Base-by-base conservation (phyloP, 2,888 invertebrate species). In the Caenorhabditis imperialis region DNA sequence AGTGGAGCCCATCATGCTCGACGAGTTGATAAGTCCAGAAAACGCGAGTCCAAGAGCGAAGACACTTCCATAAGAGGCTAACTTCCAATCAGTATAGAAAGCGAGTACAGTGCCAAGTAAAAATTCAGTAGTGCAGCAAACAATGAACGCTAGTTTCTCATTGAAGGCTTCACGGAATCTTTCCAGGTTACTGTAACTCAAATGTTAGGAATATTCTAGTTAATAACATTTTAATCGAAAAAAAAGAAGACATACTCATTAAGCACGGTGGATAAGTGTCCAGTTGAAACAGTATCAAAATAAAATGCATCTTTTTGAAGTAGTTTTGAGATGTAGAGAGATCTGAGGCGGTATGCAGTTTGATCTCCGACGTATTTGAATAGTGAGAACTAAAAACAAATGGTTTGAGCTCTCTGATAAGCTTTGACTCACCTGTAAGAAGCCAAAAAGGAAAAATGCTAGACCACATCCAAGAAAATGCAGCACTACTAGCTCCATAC, bases 181-280 rank as follows among this genome's bases (percentile, higher is more conserved):
- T 42, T 84, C 86, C 42, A 86, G 60, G 40, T 86, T 84, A 61
- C 84, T 85, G 74, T 61, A 78, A 76, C 37, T 7, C 18, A 2
- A 10, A n/a, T n/a, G n/a, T n/a, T n/a, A n/a, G n/a, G n/a, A n/a
- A n/a, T n/a, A n/a, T n/a, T n/a, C n/a, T n/a, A n/a, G n/a, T n/a
- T n/a, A 30, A 10, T 10, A 30, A 6, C 6, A 6, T 30, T n/a
- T n/a, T n/a, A n/a, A n/a, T n/a, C n/a, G n/a, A n/a, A n/a, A n/a
- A n/a, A n/a, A n/a, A 12, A 30, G 10, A 7, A 22, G 14, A 61
- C 88, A 84, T 85, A 90, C 90, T 90, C 90, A 5, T 90, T 89
- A 8, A 91, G 82, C 77, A 90, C 89, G 5, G 88, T 88, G 2
- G 89, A 88, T 37, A 90, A 84, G 75, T 90, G 89, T 16, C 90